These are phyloP conservation scores for Arctia plantaginis DNA, from an alignment of 2,888 invertebrate genomes.

Conservation along the genomic window DNA sequence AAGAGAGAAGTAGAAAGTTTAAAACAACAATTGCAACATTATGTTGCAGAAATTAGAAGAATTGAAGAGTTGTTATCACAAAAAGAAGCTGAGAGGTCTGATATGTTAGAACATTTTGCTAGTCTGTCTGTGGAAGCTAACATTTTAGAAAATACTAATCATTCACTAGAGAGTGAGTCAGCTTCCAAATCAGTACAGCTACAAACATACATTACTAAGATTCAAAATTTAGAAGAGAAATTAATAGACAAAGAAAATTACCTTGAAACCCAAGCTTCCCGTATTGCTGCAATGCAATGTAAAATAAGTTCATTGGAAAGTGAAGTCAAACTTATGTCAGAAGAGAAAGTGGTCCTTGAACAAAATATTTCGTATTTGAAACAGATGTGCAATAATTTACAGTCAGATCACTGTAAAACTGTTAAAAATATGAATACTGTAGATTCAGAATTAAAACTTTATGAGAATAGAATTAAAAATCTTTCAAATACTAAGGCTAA, in stretches of 20 bases:
- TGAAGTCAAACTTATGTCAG: constrained; percentile 78
- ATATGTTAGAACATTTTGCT: constrained; percentile 93
- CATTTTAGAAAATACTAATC: constrained; percentile 91
- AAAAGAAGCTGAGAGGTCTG: constrained; percentile 92
- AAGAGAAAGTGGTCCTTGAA: constrained; percentile 77
- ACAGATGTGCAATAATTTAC: constrained; percentile 77
- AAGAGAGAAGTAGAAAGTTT: constrained; percentile 90
- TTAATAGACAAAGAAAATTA: constrained; percentile 80
- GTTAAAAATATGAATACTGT: constrained; percentile 63
- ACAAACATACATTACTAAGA: constrained; percentile 79
- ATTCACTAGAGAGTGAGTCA: constrained; percentile 92
- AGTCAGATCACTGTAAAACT: constrained; percentile 64
- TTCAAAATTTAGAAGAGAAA: constrained; percentile 88
- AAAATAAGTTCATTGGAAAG: constrained; percentile 76
- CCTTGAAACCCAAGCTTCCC: constrained; percentile 75
- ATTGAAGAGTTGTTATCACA: constrained; percentile 91
- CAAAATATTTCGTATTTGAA: constrained; percentile 79
- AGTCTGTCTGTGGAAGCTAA: constrained; percentile 92
- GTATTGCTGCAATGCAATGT: constrained; percentile 74
- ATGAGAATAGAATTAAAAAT: constrained; percentile 79
- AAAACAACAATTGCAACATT: constrained; percentile 92
- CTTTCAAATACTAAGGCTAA: constrained; percentile 86
- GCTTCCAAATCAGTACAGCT: constrained; percentile 88
- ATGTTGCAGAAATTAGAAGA: constrained; percentile 92
- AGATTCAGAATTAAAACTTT: constrained; percentile 78